phyloP scores from a whole-genome alignment of 1,140 invertebrate species.

The Neodiprion virginianus region DNA sequence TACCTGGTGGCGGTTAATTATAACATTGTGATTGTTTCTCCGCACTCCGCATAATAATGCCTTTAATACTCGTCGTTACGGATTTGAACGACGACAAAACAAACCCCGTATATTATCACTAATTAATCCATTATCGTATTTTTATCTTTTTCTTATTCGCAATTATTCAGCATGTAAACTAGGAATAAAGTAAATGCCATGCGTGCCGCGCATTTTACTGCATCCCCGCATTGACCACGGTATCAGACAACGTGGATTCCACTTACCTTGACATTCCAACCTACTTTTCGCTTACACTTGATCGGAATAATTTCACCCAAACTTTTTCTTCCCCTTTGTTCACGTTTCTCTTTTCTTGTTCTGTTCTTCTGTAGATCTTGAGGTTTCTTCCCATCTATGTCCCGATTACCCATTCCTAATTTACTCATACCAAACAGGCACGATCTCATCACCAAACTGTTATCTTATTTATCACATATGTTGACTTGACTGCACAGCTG shows the following conservation, averaged over 20 bases:
- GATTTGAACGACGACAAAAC: too few relatives aligned
- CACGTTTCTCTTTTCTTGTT: background rate
- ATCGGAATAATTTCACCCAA: background rate
- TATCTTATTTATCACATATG: background rate
- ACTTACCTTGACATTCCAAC: conserved; percentile 5
- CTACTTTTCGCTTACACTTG: background rate
- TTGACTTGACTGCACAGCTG: background rate
- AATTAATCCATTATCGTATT: too few relatives aligned
- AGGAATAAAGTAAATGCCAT: background rate
- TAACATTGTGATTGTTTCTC: too few relatives aligned
- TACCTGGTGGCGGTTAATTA: too few relatives aligned
- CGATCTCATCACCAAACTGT: background rate
- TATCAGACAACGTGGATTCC: conserved; percentile 2
- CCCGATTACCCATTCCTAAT: background rate
- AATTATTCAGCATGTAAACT: background rate
- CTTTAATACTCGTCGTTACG: too few relatives aligned
- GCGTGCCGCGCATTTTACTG: conserved; percentile 1
- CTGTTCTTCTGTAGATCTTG: background rate
- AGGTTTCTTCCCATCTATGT: conserved; percentile 1
- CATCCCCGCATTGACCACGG: background rate
- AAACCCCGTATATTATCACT: too few relatives aligned
- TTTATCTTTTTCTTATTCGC: too few relatives aligned
- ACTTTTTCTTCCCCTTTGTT: background rate
- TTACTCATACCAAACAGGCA: background rate
- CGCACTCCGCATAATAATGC: too few relatives aligned